Base-by-base conservation (phyloP, 2,888 invertebrate species). In the Eugnorisma glareosa region DNA sequence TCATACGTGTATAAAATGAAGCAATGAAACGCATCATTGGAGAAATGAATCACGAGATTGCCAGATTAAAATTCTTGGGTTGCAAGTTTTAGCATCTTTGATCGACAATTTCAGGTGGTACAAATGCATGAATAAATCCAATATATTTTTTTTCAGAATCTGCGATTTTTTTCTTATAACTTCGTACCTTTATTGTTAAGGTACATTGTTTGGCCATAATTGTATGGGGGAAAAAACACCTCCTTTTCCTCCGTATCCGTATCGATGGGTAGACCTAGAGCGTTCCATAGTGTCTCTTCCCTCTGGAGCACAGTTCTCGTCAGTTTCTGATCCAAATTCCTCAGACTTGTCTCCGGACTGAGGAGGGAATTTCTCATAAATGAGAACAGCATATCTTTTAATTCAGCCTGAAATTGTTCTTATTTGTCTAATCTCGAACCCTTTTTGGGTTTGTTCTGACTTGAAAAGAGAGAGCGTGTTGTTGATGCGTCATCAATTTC, bases 351-450 rank as follows among this genome's bases (percentile, higher is more conserved):
- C 28, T 57, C n/a, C 28, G 6, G 54, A n/a, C 2, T 57, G 54
- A 54, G 54, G 54, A 54, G 54, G 13, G 13, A 57, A 57, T 13
- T 6, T 57, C 54, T 57, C 54, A 28, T 31, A 37, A 45, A 35
- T 21, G 40, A 64, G 64, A 28, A 66, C n/a, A 66, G 45, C 66
- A 67, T 67, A 28, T 66, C 28, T 45, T 66, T 66, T 31, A 66
- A 45, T 54, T 73, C 57, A 0, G 67, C 59, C 35, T 59, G 43
- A 66, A 18, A 66, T 2, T 45, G 45, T 6, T 66, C 66, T 6
- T 45, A 3, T 1, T 45, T 45, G 21, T 45, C 28, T 7, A 67
- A 45, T 31, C 67, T 67, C 11, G 45, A 45, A 31, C 21, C 28
- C 67, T 67, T 45, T 45, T 67, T 45, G 31, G 28, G 21, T 45